These are phyloP conservation scores for Megamerina dolium DNA, from an alignment of 2,888 invertebrate species.

Conservation along the genomic window DNA sequence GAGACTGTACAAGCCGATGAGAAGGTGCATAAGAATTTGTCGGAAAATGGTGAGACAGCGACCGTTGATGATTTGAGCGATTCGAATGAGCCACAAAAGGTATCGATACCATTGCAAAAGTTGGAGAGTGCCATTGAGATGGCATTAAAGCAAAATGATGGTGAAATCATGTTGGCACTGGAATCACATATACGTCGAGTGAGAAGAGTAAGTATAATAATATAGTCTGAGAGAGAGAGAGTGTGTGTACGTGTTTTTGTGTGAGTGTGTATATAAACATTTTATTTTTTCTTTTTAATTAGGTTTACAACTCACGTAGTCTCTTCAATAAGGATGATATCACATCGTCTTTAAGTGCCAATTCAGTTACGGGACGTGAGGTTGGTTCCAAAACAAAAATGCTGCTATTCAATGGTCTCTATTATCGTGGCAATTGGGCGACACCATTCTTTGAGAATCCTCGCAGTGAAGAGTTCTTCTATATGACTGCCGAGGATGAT, in stretches of 20 bases:
- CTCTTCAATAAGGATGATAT: conserved; percentile 54
- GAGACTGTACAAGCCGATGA: conserved; percentile 52
- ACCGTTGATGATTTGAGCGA: conserved; percentile 49
- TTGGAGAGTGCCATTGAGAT: conserved; percentile 44
- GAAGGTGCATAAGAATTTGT: conserved; percentile 53
- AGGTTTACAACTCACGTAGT: conserved; percentile 49
- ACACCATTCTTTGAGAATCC: conserved; percentile 55
- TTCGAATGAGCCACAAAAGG: conserved; percentile 54
- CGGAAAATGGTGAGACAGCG: conserved; percentile 44
- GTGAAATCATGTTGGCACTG: conserved; percentile 58
- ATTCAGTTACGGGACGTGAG: conserved; percentile 54
- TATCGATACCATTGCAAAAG: conserved; percentile 52
- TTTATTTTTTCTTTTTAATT: no score
- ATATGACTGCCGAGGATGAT: conserved; percentile 57
- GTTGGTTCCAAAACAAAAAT: conserved; percentile 52
- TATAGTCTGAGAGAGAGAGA: conserved; percentile 4
- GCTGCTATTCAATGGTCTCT: conserved; percentile 69
- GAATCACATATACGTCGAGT: conserved; percentile 45
- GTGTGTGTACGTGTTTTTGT: no score
- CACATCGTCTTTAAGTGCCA: conserved; percentile 57
- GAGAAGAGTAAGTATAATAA: conserved; percentile 41
- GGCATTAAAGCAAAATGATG: conserved; percentile 31
- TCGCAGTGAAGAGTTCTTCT: conserved; percentile 55
- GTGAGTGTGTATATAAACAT: no score
- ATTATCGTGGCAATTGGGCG: conserved; percentile 74